Evolutionary conservation across 2,113 vertebrate genomes (phyloP), one percentile per base, ranked within the genome.

Genomic region (Nibea coibor): DNA sequence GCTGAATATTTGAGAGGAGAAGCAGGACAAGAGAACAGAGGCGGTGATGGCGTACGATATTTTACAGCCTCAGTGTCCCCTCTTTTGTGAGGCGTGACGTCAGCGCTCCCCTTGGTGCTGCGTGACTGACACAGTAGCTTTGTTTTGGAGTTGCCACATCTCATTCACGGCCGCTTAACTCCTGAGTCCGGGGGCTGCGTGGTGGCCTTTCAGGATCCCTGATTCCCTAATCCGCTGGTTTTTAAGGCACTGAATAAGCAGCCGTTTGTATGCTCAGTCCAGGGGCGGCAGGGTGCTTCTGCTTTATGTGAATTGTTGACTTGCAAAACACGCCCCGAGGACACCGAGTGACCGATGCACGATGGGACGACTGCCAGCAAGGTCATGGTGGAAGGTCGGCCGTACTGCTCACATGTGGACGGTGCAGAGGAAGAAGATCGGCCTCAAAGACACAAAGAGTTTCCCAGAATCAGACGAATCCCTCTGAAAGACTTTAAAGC

Each of bases 121-220:
- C 47, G 45, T 78, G 70, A 83, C 58, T 87, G 86, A 90, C 85
- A 86, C 81, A 16, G 56, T 67, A 83, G 71, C 86, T 91, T 92
- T 89, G 92, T 94, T 54, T 88, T 48, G 54, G 72, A 87, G 81
- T 93, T 72, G 62, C 86, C 81, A 74, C 74, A 68, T 87, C 80
- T 87, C 88, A 89, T 94, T 94, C 89, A 91, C 67, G 59, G 76
- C 45, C 45, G 87, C 91, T 93, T 91, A 91, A 89, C 90, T 90
- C 80, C 79, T 4, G 68, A 79, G 77, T 68, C 84, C 7, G 42
- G 69, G 69, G 67, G 67, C 72, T 69, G 72, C 24, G 66, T 22
- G 26, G 63, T 19, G 58, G 79, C 78, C 80, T 91, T 88, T 90
- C 81, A 86, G 42, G 77, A 53, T 63, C 77, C 84, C 81, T 35